Evolutionary conservation across 2,797 vertebrate genomes (phyloP).

Genomic region (Labroides dimidiatus): DNA sequence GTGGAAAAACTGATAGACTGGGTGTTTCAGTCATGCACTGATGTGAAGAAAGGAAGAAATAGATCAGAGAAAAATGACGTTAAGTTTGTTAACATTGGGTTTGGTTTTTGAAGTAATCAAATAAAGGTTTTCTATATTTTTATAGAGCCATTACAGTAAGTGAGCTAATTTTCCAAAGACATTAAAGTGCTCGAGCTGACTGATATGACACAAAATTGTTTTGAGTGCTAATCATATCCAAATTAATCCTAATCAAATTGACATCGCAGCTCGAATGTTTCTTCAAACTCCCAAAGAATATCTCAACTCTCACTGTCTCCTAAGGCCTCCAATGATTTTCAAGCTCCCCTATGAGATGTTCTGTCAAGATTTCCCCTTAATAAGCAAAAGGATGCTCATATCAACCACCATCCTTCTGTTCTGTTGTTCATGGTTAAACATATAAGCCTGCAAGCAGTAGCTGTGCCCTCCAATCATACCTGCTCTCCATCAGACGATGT

Average conservation of each 20-base stretch:
- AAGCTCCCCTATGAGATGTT: not conserved
- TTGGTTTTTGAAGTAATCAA: not conserved
- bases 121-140: not conserved
- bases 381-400: too few relatives aligned
- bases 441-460: not conserved
- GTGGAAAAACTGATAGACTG: too few relatives aligned
- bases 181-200: not conserved
- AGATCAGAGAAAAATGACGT: not conserved
- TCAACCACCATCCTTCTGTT: not conserved
- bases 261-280: conserved; percentile 8
- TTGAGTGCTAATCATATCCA: conserved; percentile 31
- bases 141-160: not conserved
- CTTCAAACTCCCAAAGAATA: not conserved
- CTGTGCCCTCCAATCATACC: too few relatives aligned
- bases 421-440: not conserved
- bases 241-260: conserved; percentile 38
- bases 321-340: not conserved
- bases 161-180: conserved; percentile 21
- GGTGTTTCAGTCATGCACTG: too few relatives aligned
- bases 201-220: conserved; percentile 24
- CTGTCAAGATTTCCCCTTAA: not conserved
- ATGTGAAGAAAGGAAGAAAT: not conserved
- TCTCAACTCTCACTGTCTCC: not conserved
- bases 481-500: too few relatives aligned
- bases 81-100: not conserved